Conservation (phyloP, 1,140 invertebrate genomes). For the Lineus longissimus region DNA sequence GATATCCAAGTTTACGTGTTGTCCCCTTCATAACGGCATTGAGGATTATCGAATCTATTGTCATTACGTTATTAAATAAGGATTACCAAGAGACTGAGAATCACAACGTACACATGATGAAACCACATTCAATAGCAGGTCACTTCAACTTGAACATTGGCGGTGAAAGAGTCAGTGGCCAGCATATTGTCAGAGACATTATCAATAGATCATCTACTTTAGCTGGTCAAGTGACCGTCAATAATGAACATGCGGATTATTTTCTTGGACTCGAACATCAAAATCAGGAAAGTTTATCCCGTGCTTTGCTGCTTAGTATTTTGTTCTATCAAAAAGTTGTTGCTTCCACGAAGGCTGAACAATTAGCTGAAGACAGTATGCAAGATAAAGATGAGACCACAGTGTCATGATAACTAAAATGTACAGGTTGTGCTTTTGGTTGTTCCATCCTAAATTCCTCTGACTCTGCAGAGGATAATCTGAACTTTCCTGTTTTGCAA, state of each 20-base stretch:
- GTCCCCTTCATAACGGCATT: conserved; percentile 20
- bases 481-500: too few species aligned
- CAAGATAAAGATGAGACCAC: too few species aligned
- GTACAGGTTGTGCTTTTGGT: too few species aligned
- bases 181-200: conserved; percentile 22
- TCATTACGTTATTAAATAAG: conserved; percentile 20
- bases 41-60: conserved; percentile 22
- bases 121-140: conserved; percentile 15
- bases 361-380: too few species aligned
- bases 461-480: too few species aligned
- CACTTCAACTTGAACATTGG: conserved; percentile 23
- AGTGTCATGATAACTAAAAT: too few species aligned
- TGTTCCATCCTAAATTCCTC: too few species aligned
- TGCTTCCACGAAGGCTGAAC: too few species aligned
- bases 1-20: conserved; percentile 18
- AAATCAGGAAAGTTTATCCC: not conserved
- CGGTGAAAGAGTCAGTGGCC: conserved; percentile 25
- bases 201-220: not conserved
- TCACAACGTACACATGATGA: conserved; percentile 19
- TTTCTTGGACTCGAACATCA: not conserved
- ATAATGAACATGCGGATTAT: not conserved
- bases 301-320: not conserved
- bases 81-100: conserved; percentile 8
- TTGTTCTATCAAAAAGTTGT: not conserved
- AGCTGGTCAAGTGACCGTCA: not conserved